These are phyloP conservation scores for Aspidapion aeneum DNA, from an alignment of 2,888 invertebrate genomes.

Conservation along the genomic window DNA sequence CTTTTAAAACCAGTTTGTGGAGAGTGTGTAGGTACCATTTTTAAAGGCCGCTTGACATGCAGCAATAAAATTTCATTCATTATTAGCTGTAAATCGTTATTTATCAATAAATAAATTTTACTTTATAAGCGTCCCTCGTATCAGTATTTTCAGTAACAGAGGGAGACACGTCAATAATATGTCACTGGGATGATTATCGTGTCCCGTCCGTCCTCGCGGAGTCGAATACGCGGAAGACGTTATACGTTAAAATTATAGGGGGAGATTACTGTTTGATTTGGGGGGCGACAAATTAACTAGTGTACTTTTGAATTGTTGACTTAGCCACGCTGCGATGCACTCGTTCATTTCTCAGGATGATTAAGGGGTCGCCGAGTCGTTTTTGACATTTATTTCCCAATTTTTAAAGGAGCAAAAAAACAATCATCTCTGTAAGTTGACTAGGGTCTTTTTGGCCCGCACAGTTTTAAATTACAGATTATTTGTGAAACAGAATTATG, in stretches of 20 bases:
- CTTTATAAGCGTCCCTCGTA: not conserved
- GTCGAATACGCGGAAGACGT: not conserved
- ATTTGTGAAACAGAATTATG: no score
- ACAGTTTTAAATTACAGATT: no score
- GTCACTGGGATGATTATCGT: not conserved
- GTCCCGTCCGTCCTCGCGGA: no score
- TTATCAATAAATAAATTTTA: not conserved
- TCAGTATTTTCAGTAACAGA: not conserved
- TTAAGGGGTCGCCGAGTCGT: not conserved
- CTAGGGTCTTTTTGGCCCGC: no score
- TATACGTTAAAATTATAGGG: not conserved
- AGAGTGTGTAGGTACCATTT: no score
- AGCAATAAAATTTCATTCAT: no score
- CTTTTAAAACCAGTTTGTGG: no score
- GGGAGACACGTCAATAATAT: not conserved
- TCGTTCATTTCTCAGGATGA: not conserved
- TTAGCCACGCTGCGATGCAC: not conserved
- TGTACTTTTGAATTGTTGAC: slow-evolving; percentile 1
- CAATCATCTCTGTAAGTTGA: no score
- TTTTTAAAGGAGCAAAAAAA: no score
- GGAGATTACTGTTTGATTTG: slow-evolving; percentile 2
- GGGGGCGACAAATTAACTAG: slow-evolving; percentile 1
- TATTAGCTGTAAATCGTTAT: no score
- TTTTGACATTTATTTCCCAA: not conserved
- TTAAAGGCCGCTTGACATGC: no score